phyloP scores from a whole-genome alignment of 2,797 vertebrate genomes.

The Erethizon dorsatum region DNA sequence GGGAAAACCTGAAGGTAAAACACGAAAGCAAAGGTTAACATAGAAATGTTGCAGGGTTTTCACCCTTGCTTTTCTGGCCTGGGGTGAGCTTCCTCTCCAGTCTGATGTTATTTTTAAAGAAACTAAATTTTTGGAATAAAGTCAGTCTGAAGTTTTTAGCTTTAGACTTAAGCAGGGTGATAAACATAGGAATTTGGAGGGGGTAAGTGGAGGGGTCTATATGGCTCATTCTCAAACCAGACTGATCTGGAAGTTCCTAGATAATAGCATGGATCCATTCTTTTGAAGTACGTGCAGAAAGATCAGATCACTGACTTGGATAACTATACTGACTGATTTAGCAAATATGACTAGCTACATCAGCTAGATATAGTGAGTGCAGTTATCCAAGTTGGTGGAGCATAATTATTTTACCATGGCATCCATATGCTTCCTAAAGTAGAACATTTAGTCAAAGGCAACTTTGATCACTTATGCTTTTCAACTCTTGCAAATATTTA shows the following conservation, averaged over 20 bases:
- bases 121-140: conserved; percentile 15
- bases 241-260: not conserved
- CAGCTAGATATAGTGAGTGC: not conserved
- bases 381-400: not conserved
- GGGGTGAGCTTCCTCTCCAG: not conserved
- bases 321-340: not conserved
- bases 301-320: not conserved
- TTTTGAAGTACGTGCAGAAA: not conserved
- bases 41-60: not conserved
- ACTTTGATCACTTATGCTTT: conserved; percentile 26
- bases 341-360: not conserved
- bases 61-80: not conserved
- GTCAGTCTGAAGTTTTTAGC: not conserved
- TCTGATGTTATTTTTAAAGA: conserved; percentile 57
- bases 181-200: not conserved
- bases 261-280: not conserved
- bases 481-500: conserved; percentile 46
- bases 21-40: conserved; percentile 30
- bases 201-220: not conserved
- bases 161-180: not conserved
- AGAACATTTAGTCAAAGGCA: conserved; percentile 23
- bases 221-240: conserved; percentile 11
- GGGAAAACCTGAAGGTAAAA: conserved; percentile 65
- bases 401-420: not conserved
- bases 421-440: not conserved